phyloP scores from a whole-genome alignment of 2,888 invertebrate genomes.

The Parochlus steinenii region DNA sequence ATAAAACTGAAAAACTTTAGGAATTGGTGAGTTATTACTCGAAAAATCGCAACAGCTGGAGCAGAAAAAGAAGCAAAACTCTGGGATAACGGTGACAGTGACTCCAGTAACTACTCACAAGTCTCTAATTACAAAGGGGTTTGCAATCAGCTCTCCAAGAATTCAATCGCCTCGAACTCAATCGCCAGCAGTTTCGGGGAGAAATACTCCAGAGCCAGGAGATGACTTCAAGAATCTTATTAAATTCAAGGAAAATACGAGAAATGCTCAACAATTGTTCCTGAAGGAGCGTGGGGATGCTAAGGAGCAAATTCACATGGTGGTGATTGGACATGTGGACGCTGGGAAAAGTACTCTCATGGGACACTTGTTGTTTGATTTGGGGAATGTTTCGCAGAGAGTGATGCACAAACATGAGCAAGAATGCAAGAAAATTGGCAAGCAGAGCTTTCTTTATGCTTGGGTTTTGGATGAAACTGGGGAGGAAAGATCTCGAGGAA shows the following conservation, averaged over 20 bases:
- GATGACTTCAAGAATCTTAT: constrained; percentile 24
- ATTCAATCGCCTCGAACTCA: constrained; percentile 41
- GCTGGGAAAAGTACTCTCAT: constrained; percentile 75
- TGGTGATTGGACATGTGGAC: constrained; percentile 93
- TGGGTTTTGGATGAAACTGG: constrained; percentile 99
- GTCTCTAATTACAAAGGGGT: constrained; percentile 22
- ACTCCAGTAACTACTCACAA: constrained; percentile 22
- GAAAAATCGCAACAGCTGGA: constrained; percentile 13
- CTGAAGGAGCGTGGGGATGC: constrained; percentile 56
- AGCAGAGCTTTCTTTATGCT: constrained; percentile 95
- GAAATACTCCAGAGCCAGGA: constrained; percentile 32
- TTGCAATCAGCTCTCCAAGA: constrained; percentile 19
- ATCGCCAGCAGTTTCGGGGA: constrained; percentile 46
- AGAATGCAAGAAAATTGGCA: constrained; percentile 92
- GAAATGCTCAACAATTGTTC: constrained; percentile 42
- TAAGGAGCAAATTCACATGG: constrained; percentile 79
- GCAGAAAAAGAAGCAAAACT: constrained; percentile 22
- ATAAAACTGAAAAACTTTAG: constrained; percentile 1
- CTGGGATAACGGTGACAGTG: constrained; percentile 21
- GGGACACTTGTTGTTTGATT: constrained; percentile 74
- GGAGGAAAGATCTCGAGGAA: constrained; percentile 89
- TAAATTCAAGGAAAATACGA: background rate
- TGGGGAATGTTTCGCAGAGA: constrained; percentile 74
- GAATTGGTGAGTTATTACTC: constrained; percentile 7
- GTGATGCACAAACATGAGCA: constrained; percentile 94